Evolutionary conservation across 1,140 invertebrate species (phyloP).

Genomic region (Brevipalpus yothersi): DNA sequence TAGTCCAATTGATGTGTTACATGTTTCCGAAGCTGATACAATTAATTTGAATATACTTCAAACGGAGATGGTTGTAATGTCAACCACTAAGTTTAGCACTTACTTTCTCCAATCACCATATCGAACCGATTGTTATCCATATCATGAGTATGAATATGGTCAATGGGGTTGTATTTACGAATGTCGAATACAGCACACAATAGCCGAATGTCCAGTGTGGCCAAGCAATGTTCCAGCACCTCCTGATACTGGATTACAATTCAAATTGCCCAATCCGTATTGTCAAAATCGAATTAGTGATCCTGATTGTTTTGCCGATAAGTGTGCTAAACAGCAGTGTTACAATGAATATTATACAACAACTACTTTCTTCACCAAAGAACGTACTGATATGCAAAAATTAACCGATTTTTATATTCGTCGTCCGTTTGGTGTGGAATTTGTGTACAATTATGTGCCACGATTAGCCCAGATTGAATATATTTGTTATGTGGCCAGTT

Average conservation of each 20-base stretch:
- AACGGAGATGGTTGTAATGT: neutral
- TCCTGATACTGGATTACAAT: neutral
- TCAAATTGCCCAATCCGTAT: neutral
- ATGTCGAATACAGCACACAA: neutral
- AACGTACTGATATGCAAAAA: neutral
- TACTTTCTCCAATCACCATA: neutral
- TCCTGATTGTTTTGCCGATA: neutral
- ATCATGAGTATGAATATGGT: neutral
- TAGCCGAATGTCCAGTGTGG: neutral
- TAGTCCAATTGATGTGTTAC: neutral
- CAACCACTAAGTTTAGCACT: neutral
- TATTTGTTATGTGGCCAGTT: neutral
- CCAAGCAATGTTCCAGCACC: neutral
- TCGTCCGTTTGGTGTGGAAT: neutral
- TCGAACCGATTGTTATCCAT: neutral
- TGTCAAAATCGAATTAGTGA: neutral
- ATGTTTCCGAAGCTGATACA: neutral
- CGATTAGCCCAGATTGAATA: neutral
- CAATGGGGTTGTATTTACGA: neutral
- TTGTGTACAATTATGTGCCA: neutral
- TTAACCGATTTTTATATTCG: neutral
- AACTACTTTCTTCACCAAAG: neutral
- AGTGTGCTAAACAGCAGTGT: neutral
- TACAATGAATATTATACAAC: neutral
- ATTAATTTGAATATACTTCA: neutral